Percentiles rank a stretch among this genome's conserved stretches.
These are phyloP conservation scores for Hippocampus comes DNA, from an alignment of 2,113 vertebrate species.

Conservation along the genomic window DNA sequence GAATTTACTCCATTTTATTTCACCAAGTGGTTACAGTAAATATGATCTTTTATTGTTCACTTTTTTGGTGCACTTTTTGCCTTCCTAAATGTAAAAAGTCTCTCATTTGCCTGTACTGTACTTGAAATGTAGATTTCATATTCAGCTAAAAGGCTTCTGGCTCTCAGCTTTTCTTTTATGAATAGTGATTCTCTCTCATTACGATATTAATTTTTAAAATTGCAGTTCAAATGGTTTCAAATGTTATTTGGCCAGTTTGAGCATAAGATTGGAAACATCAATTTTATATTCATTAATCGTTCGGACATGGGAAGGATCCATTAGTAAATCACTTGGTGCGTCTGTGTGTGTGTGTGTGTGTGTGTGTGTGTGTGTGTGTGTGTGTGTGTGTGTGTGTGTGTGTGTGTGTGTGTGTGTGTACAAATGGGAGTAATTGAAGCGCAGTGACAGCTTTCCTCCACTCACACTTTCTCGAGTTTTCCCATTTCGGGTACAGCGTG, in stretches of 20 bases:
- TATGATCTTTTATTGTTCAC: background rate
- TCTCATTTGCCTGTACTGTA: background rate
- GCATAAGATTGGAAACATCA: slow-evolving; percentile 43
- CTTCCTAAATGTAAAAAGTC: background rate
- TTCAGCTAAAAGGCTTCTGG: slow-evolving; percentile 25
- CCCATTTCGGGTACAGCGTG: background rate
- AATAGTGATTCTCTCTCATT: slow-evolving; percentile 37
- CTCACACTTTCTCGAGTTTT: background rate
- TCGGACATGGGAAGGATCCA: slow-evolving; percentile 17
- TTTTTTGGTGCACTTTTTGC: background rate
- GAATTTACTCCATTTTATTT: too few relatives aligned
- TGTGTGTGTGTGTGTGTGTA: background rate
- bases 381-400: background rate
- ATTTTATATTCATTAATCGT: slow-evolving; percentile 44
- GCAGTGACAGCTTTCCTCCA: slow-evolving; percentile 11
- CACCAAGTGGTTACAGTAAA: too few relatives aligned
- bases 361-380: background rate
- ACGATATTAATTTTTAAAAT: slow-evolving; percentile 52
- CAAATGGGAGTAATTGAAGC: slow-evolving; percentile 11
- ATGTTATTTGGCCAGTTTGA: slow-evolving; percentile 45
- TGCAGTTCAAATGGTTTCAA: slow-evolving; percentile 39
- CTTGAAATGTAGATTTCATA: slow-evolving; percentile 51
- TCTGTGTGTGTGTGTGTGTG: background rate
- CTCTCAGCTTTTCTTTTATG: slow-evolving; percentile 24
- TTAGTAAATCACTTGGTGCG: slow-evolving; percentile 27